Evolutionary conservation across 2,797 vertebrate genomes (phyloP), one percentile per base, ranked within the genome.

Genomic region (Stomatorhinus walkeri): DNA sequence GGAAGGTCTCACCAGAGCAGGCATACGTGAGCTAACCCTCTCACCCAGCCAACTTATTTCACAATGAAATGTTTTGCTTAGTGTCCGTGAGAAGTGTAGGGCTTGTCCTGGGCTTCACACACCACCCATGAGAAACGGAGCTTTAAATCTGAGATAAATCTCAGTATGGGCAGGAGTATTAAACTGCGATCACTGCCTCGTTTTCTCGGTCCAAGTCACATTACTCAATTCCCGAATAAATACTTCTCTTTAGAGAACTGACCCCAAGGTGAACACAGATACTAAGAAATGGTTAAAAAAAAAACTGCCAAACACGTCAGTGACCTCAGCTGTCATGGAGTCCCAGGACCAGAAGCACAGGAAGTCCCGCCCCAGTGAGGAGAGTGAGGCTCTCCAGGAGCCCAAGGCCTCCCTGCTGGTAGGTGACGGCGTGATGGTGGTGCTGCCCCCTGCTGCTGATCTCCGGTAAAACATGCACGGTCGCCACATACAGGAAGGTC

Each of bases 401-500:
- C 5, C 95, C 94, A 64, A 94, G 89, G 64, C 94, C 91, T 48
- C 90, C 85, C 40, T 91, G 90, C 87, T 92, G 91, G 56, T 91
- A 90, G 46, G 48, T 1, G 1, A 88, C 88, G 0, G 48, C 79
- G 76, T 81, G 1, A 0, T 91, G 91, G 83, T 92, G 91, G 85
- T 92, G 88, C 10, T 92, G 89, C 28, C 91, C 92, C 87, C 92
- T 92, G 83, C 89, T 91, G 92, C 93, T 95, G 90, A 96, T 91
- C 92, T 95, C 95, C 2, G 96, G 94, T 6, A 96, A 94, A 19
- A 96, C 94, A 9, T 94, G 94, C 54, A 95, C 93, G 0, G 94
- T 94, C 40, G 94, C 95, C 85, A 95, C 94, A 1, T 96, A 96
- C 16, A 96, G 93, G 88, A 95, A 97, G 0, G 95, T 96, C 90